Evolutionary conservation across 2,797 vertebrate species (phyloP).

Genomic region (Aotus griseimembra): DNA sequence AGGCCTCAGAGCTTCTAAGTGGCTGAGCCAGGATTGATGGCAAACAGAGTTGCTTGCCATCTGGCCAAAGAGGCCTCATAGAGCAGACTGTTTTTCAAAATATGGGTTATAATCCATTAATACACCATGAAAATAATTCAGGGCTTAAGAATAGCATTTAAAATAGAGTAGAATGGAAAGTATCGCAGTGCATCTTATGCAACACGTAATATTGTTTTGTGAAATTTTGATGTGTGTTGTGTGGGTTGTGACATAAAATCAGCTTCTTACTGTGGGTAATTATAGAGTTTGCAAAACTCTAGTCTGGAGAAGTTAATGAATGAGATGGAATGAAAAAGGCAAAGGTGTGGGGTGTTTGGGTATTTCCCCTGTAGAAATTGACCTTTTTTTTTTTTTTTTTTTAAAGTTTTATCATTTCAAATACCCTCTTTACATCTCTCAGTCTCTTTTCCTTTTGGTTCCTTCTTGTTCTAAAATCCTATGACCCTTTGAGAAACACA

Average conservation of each 20-base stretch:
- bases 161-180: not conserved
- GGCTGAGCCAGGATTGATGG: not conserved
- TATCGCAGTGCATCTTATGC: not conserved
- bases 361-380: not conserved
- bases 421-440: not conserved
- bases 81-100: not conserved
- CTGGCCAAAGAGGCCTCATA: not conserved
- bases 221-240: not conserved
- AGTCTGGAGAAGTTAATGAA: not conserved
- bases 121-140: not conserved
- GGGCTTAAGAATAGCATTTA: not conserved
- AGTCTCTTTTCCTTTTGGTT: not conserved
- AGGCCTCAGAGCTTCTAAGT: not conserved
- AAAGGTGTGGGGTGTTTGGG: not conserved
- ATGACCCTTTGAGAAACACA: not conserved
- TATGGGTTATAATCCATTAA: not conserved
- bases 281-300: not conserved
- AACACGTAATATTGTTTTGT: not conserved
- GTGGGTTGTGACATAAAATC: not conserved
- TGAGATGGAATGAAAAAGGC: not conserved
- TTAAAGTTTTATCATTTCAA: not conserved
- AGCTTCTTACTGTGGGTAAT: not conserved
- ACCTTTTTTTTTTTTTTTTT: not conserved
- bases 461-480: not conserved
- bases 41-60: not conserved